phyloP scores from a whole-genome alignment of 2,888 invertebrate species.

The Dromius quadrimaculatus region DNA sequence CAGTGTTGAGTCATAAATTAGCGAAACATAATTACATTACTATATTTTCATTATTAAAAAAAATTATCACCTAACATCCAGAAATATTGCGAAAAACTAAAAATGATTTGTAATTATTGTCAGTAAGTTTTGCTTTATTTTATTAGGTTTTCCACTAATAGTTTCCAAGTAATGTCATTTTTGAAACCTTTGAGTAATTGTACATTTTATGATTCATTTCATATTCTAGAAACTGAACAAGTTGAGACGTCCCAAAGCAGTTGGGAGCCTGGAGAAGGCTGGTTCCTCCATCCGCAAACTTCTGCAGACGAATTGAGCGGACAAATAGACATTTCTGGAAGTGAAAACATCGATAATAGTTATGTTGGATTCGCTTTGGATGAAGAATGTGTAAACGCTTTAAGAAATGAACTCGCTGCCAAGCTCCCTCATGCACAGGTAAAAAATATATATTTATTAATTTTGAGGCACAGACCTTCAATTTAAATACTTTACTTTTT shows the following conservation, averaged over 20 bases:
- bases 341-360: slow-evolving; percentile 58
- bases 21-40: too few relatives aligned
- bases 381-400: slow-evolving; percentile 78
- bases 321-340: slow-evolving; percentile 59
- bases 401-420: slow-evolving; percentile 77
- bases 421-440: slow-evolving; percentile 79
- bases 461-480: neutral
- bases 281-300: slow-evolving; percentile 67
- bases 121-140: too few relatives aligned
- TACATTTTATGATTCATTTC: slow-evolving; percentile 6
- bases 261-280: slow-evolving; percentile 63
- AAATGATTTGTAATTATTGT: too few relatives aligned
- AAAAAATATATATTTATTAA: too few relatives aligned
- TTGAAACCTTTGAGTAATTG: slow-evolving; percentile 7
- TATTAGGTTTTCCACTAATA: too few relatives aligned
- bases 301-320: slow-evolving; percentile 60
- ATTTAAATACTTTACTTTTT: slow-evolving; percentile 17
- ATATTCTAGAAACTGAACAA: too few relatives aligned
- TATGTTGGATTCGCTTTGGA: slow-evolving; percentile 74
- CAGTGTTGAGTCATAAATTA: too few relatives aligned
- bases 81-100: too few relatives aligned
- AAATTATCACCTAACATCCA: too few relatives aligned
- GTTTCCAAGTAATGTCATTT: too few relatives aligned
- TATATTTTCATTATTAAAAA: too few relatives aligned
- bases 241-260: slow-evolving; percentile 49